Evolutionary conservation across 2,113 vertebrate species (phyloP).

Genomic region (Sinocyclocheilus rhinocerous): DNA sequence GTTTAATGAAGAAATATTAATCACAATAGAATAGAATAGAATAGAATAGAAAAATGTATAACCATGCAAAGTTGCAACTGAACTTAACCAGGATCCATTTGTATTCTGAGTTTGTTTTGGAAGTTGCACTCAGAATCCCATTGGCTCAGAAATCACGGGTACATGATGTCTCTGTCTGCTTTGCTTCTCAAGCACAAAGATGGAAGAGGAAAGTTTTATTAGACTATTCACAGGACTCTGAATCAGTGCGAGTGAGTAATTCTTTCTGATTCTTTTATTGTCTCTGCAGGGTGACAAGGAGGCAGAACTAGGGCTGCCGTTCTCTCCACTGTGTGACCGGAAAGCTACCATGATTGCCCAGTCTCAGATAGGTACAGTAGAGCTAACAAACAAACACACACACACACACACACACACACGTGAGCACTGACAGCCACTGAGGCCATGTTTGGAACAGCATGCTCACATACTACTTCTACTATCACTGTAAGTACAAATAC

Average conservation of each 20-base stretch:
- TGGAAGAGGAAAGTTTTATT: not conserved
- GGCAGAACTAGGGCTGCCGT: conserved; percentile 89
- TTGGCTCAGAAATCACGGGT: not conserved
- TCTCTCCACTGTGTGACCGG: conserved; percentile 95
- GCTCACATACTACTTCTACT: not conserved
- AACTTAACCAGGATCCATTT: not conserved
- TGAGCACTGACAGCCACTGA: not conserved
- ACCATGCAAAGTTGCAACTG: not conserved
- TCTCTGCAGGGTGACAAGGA: conserved; percentile 93
- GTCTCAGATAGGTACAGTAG: conserved; percentile 90
- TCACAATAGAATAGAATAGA: no score
- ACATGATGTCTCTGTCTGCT: not conserved
- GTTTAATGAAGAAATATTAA: no score
- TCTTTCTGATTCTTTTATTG: conserved; percentile 42
- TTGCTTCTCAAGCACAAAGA: not conserved
- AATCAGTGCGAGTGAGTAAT: conserved; percentile 8
- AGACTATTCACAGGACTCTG: not conserved
- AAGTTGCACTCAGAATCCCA: not conserved
- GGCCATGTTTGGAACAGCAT: not conserved
- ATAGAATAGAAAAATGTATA: not conserved
- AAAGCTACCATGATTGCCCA: conserved; percentile 96
- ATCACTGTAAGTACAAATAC: no score
- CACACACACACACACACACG: not conserved
- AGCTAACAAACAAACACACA: not conserved
- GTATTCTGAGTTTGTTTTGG: not conserved